A percentile compares a stretch with the other conserved stretches of the same genome.
Evolutionary conservation across 2,797 vertebrate species (phyloP).

Genomic region (Hylomyscus alleni): DNA sequence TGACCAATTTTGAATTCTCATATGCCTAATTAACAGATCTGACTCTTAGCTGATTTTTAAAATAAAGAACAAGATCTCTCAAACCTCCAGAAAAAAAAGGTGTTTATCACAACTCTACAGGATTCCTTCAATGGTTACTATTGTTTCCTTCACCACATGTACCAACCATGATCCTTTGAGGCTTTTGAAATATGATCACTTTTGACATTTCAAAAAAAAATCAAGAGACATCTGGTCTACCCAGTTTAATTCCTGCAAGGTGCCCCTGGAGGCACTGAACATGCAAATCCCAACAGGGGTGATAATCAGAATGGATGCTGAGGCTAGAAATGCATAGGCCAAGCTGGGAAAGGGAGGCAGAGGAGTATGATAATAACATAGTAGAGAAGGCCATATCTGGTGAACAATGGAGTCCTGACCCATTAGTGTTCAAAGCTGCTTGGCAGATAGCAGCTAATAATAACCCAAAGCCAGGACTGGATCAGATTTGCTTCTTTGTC

Average conservation of each 20-base stretch:
- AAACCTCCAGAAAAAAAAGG: not conserved
- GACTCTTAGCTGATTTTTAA: slow-evolving; percentile 27
- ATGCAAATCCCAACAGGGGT: slow-evolving; percentile 63
- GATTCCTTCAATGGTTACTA: not conserved
- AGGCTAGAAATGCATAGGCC: slow-evolving; percentile 61
- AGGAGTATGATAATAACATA: not conserved
- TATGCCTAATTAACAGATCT: not conserved
- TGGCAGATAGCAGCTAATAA: slow-evolving; percentile 5
- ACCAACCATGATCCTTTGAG: not conserved
- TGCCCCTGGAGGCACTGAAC: slow-evolving; percentile 32
- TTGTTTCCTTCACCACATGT: not conserved
- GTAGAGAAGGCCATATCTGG: slow-evolving; percentile 46
- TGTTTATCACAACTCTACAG: not conserved
- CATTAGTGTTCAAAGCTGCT: not conserved
- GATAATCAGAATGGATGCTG: slow-evolving; percentile 54
- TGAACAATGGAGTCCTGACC: not conserved
- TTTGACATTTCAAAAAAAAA: slow-evolving; percentile 42
- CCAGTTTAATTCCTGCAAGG: not conserved
- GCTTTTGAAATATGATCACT: slow-evolving; percentile 61
- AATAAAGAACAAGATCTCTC: slow-evolving; percentile 1
- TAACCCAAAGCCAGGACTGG: not conserved
- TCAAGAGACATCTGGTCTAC: slow-evolving; percentile 47
- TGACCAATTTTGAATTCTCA: not conserved
- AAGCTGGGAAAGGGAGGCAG: slow-evolving; percentile 49
- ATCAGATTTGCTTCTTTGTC: not conserved